Base-by-base conservation (phyloP, 1,140 invertebrate genomes). In the Rhagoletis pomonella region DNA sequence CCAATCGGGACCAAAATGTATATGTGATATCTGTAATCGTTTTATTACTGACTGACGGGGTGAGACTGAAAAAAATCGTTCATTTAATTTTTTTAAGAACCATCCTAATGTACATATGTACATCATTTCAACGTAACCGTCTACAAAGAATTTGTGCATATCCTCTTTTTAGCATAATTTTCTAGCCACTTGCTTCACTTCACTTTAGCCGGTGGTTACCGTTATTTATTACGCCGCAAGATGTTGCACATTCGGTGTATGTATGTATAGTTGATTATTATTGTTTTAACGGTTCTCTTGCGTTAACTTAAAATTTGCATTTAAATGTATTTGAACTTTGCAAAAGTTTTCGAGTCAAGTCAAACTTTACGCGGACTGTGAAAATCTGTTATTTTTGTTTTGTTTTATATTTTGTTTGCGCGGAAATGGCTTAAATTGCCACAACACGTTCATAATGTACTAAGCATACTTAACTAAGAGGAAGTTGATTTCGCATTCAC, bases 151-250 rank as follows among this genome's bases (percentile, higher is more conserved):
- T 29, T 67, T 67, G 44, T 19, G 64, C 64, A 19, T 9, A 67
- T 6, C 6, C 55, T 9, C 47, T 5, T 29, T 81, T 50, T 19
- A 55, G 73, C 73, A 81, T 55, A 81, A 81, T 81, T 81, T 81
- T 81, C 47, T 58, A 81, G 73, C 44, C 47, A 81, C 73, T 55
- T 55, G 73, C 44, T 50, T 81, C 55, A 62, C 7, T 14, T 9
- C 17, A 55, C 47, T 81, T 81, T 55, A 50, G 73, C 73, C 73
- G 50, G n/a, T 47, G 47, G 73, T 55, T 29, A 81, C 47, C 19
- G 73, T 81, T 81, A 58, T 81, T 81, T 81, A 58, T 81, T n/a
- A 10, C n/a, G 44, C 73, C 73, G 19, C 73, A 77, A 77, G n/a
- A 77, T 77, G 73, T 77, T 77, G 44, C n/a, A 55, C 73, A n/a